These are phyloP conservation scores for Hucho hucho DNA, from an alignment of 2,113 vertebrate species.

Conservation along the genomic window DNA sequence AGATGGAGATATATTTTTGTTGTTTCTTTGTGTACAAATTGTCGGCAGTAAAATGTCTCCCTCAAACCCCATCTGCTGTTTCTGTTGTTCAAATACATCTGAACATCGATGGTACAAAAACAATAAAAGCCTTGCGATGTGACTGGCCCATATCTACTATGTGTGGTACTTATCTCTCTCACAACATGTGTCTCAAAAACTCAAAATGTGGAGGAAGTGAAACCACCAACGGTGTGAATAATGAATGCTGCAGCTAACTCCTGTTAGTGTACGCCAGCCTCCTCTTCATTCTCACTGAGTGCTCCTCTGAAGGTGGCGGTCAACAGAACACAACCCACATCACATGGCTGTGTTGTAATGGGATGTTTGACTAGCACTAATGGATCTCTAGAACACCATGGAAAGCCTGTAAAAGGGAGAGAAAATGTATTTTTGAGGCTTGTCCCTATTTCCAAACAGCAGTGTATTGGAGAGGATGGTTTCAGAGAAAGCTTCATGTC, in stretches of 20 bases:
- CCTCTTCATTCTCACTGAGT: conserved; percentile 9
- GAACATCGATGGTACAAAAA: too few species aligned
- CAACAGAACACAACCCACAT: conserved; percentile 29
- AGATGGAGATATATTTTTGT: too few species aligned
- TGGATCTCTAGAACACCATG: conserved; percentile 15
- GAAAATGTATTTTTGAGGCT: conserved; percentile 23
- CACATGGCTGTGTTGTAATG: conserved; percentile 24
- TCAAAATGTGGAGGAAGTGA: background rate
- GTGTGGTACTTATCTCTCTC: too few species aligned
- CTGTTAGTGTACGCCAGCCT: background rate
- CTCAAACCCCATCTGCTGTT: too few species aligned
- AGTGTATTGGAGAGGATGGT: conserved; percentile 39
- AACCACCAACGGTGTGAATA: conserved; percentile 14
- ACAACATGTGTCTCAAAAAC: too few species aligned
- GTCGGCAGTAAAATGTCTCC: too few species aligned
- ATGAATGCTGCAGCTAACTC: conserved; percentile 23
- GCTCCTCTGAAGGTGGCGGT: conserved; percentile 4
- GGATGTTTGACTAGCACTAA: conserved; percentile 13
- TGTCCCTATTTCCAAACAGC: conserved; percentile 38
- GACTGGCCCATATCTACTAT: background rate
- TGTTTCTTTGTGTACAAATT: too few species aligned
- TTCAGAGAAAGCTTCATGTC: conserved; percentile 12
- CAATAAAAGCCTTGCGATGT: too few species aligned
- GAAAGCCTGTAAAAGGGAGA: conserved; percentile 5
- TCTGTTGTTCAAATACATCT: too few species aligned